Percentiles rank a stretch among this genome's conserved stretches.
These are phyloP conservation scores for Philonicus albiceps DNA, from an alignment of 2,888 invertebrate genomes.

Conservation along the genomic window DNA sequence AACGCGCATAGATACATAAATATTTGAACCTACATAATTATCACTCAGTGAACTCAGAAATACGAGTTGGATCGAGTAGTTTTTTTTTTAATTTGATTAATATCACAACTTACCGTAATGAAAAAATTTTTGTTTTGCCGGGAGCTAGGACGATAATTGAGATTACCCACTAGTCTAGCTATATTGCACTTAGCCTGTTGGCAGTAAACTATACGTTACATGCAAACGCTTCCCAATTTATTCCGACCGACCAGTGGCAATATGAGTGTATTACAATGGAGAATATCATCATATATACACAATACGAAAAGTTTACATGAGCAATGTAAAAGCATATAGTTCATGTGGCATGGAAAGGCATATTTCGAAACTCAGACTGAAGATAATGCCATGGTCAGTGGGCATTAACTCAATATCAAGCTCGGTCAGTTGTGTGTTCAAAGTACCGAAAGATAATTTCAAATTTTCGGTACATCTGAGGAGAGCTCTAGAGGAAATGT, in stretches of 20 bases:
- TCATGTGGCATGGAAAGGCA: neutral
- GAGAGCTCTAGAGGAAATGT: constrained; percentile 35
- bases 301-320: constrained; percentile 42
- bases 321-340: constrained; percentile 39
- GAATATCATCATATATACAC: constrained; percentile 48
- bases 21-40: constrained; percentile 7
- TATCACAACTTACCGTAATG: constrained; percentile 12
- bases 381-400: constrained; percentile 50
- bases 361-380: constrained; percentile 32
- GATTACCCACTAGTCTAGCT: constrained; percentile 48
- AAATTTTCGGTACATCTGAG: constrained; percentile 50
- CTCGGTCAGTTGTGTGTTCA: constrained; percentile 51
- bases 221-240: constrained; percentile 49
- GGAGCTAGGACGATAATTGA: constrained; percentile 52
- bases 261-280: constrained; percentile 22
- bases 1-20: neutral
- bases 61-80: neutral
- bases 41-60: neutral
- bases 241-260: constrained; percentile 44
- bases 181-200: constrained; percentile 47
- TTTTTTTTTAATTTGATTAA: constrained; percentile 27
- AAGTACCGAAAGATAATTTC: constrained; percentile 51
- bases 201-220: constrained; percentile 51
- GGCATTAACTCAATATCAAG: constrained; percentile 51
- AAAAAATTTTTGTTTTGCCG: constrained; percentile 49